Base-by-base conservation (phyloP, 2,113 vertebrate genomes). In the Channa argus region DNA sequence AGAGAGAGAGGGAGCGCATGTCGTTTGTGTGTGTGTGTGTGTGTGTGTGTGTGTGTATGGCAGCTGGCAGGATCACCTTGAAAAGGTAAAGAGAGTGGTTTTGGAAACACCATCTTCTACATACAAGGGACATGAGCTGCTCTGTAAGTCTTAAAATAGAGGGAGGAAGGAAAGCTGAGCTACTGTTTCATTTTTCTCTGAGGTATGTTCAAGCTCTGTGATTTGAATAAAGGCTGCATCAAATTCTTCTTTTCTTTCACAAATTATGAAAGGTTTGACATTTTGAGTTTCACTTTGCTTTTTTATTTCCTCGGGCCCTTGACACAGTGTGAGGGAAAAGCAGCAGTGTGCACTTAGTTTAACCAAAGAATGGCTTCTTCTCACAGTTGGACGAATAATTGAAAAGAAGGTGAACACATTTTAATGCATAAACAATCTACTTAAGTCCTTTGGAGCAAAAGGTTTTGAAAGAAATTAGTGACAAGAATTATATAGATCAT, bases 1-100 rank as follows among this genome's bases (percentile, higher is more conserved):
- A 38, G 63, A 2, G 69, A 24, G 24, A 24, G 24, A 24, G 24
- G 24, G 24, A 6, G 72, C 3, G n/a, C 7, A 50, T 55, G 66
- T 65, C 70, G 6, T 64, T 0, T 5, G 71, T 10, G 39, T 54
- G 8, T 1, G 11, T 41, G 37, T 55, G 60, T 52, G 47, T 11
- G 53, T 43, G 39, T 8, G n/a, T 2, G 15, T 8, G 36, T 8
- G 39, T 5, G 36, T 61, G 72, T 47, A 74, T 43, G 62, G 68
- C 63, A 54, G 15, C 15, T 10, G 82, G 82, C 44, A 0, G 66
- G 72, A 80, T 89, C 85, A 88, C 88, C 88, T 91, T 87, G 82
- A 76, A 24, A 24, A 24, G 24, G 24, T 24, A 24, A 24, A 70
- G 67, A 76, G 67, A 74, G 67, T 68, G 72, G 77, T 70, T 85